Conservation (phyloP, 92 coral and sea anemone genomes). For the Zoanthus solanderi region DNA sequence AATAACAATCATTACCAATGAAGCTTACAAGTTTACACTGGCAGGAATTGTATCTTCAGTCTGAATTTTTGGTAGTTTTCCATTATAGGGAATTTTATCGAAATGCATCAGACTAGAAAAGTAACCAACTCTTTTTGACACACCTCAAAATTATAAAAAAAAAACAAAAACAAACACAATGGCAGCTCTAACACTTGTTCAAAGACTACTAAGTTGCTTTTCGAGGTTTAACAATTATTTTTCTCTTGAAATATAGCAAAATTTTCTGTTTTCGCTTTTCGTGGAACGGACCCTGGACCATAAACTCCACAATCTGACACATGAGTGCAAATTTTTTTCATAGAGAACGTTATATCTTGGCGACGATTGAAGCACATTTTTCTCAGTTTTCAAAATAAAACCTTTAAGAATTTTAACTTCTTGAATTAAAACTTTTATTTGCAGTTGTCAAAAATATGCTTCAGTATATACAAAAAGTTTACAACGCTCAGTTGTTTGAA, state of each 20-base stretch:
- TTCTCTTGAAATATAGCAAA: background rate
- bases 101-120: background rate
- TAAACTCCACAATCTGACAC: too few species aligned
- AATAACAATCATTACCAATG: background rate
- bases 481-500: too few species aligned
- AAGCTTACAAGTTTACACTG: background rate
- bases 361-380: too few species aligned
- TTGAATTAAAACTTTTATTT: too few species aligned
- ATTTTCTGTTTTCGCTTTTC: background rate
- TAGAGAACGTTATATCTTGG: too few species aligned
- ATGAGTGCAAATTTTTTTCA: too few species aligned
- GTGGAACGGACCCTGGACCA: too few species aligned
- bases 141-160: background rate
- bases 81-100: background rate
- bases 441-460: too few species aligned
- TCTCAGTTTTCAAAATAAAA: too few species aligned
- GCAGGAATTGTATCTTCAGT: background rate
- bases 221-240: background rate
- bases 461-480: too few species aligned
- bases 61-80: background rate
- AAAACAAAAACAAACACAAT: background rate
- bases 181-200: background rate
- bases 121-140: background rate
- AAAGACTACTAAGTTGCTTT: background rate
- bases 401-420: too few species aligned